These are phyloP conservation scores for Microtus richardsoni DNA, from an alignment of 2,113 vertebrate species.

Conservation along the genomic window DNA sequence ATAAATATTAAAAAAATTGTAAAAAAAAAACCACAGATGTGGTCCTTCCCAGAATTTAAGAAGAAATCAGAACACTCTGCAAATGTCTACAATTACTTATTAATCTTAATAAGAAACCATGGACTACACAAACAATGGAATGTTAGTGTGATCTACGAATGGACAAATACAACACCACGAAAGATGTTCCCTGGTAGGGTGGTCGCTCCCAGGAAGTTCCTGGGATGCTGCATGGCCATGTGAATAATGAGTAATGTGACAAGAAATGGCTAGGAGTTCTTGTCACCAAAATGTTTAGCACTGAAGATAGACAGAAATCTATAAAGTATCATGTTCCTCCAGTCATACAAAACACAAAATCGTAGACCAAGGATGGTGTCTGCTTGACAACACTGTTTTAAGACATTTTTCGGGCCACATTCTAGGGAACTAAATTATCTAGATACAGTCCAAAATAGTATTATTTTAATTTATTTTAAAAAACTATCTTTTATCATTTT, in stretches of 20 bases:
- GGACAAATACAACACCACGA: neutral
- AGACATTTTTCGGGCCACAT: neutral
- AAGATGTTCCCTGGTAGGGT: neutral
- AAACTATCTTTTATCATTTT: no score
- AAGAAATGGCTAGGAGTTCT: no score
- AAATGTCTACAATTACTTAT: neutral
- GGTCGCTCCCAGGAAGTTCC: neutral
- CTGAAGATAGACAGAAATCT: neutral
- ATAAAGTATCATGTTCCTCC: neutral
- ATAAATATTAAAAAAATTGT: no score
- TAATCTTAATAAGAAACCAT: neutral
- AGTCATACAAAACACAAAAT: neutral
- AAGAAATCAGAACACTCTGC: neutral
- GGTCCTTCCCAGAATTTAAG: neutral
- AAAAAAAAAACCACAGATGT: no score
- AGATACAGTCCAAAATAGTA: neutral
- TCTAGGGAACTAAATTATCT: conserved; percentile 23
- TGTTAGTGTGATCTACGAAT: neutral
- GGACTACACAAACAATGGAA: neutral
- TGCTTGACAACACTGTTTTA: neutral
- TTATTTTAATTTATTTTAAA: no score
- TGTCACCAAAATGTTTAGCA: neutral
- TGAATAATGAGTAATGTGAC: neutral
- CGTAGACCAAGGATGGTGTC: neutral
- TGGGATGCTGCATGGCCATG: neutral